Evolutionary conservation across 2,888 invertebrate species (phyloP), one percentile per base, ranked within the genome.

Genomic region (Protodeltote pygarga): DNA sequence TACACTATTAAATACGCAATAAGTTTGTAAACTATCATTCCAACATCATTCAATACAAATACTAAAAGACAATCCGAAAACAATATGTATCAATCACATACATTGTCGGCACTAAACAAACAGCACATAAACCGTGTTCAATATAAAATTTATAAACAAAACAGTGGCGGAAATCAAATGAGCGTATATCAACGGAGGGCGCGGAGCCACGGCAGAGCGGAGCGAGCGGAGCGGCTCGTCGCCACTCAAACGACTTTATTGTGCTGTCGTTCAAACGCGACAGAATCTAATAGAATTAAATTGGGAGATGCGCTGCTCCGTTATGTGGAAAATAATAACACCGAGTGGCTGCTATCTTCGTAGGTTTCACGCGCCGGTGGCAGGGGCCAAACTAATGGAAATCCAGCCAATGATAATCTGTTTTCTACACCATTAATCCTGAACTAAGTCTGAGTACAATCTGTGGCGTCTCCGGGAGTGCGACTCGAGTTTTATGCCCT

Each of bases 381-480:
- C 88, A 91, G 91, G 91, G 91, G 91, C 87, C 79, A 71, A 62
- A 77, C 85, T 89, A 91, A 90, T 90, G 87, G 91, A 90, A 90
- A 90, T 87, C 87, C 88, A 81, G 87, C 89, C 90, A 92, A 92
- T 92, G 92, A 92, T 92, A 92, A 92, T 92, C 92, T 92, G 92
- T 91, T 92, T 92, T 92, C 92, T 92, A 90, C 91, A 91, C 91
- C 92, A 92, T 92, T 92, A 92, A 92, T 92, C 92, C 92, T 87
- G 81, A 89, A 90, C 89, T 92, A 91, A 91, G 90, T 87, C 91
- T 90, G 81, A 87, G 90, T 77, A 84, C 89, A 89, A 89, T 90
- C 91, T 91, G 91, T 74, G 91, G 91, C 89, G 88, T 87, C 87
- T 88, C 80, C 78, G 81, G 73, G 81, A 88, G 85, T 84, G 83